Evolutionary conservation across 1,140 invertebrate species (phyloP).

Genomic region (Neodiprion fabricii): DNA sequence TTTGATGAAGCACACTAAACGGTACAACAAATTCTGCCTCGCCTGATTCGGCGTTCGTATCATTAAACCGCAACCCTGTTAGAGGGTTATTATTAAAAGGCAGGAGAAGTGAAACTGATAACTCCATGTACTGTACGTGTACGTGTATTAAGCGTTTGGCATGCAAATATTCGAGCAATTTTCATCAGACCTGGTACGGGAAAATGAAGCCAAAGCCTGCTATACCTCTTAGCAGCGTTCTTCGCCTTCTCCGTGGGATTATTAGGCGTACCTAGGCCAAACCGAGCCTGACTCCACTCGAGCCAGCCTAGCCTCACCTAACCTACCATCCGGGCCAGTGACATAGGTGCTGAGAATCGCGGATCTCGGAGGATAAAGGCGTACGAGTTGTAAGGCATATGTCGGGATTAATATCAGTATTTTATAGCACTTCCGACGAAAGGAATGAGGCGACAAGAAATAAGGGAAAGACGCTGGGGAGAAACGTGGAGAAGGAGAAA

Average conservation of each 20-base stretch:
- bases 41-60: not conserved
- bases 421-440: not conserved
- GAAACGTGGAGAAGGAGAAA: not conserved
- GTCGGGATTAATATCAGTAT: not conserved
- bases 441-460: not conserved
- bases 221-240: not conserved
- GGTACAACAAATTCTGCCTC: not conserved
- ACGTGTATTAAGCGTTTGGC: not conserved
- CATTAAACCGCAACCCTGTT: not conserved
- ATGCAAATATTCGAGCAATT: constrained; percentile 7
- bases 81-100: not conserved
- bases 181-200: not conserved
- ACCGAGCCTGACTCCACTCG: too few species aligned
- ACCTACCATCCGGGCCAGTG: too few species aligned
- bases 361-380: too few species aligned
- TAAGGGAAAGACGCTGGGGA: not conserved
- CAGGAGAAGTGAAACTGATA: not conserved
- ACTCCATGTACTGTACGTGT: not conserved
- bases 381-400: not conserved
- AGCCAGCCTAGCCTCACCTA: too few species aligned
- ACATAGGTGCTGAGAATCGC: too few species aligned
- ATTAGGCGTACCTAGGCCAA: not conserved
- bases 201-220: not conserved
- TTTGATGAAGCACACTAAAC: not conserved
- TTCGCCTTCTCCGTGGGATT: not conserved